phyloP scores from a whole-genome alignment of 2,797 vertebrate species.

The Mergus octosetaceus region DNA sequence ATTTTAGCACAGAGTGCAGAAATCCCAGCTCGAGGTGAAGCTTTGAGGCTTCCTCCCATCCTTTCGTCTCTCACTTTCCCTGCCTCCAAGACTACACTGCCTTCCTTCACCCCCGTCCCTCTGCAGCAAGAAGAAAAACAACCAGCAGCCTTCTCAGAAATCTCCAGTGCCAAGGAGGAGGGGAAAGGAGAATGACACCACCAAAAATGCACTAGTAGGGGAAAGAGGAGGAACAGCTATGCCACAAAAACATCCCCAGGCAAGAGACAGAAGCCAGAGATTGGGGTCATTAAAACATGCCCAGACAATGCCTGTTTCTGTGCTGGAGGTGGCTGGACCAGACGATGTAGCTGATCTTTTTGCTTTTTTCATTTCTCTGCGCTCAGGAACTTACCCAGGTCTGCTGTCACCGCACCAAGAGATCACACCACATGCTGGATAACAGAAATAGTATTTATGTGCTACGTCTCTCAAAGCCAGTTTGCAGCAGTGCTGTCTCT shows the following conservation, averaged over 20 bases:
- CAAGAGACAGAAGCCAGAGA: slow-evolving; percentile 46
- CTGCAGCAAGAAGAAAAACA: not conserved
- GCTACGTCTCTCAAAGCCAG: not conserved
- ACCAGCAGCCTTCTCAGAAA: not conserved
- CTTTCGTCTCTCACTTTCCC: not conserved
- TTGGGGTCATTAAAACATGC: slow-evolving; percentile 53
- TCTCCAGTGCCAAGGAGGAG: not conserved
- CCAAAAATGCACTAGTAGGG: slow-evolving; percentile 36
- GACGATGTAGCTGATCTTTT: not conserved
- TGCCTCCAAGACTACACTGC: not conserved
- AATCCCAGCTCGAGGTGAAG: not conserved
- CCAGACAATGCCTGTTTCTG: slow-evolving; percentile 45
- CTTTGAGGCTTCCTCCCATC: not conserved
- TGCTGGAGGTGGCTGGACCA: not conserved
- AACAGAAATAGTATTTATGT: not conserved
- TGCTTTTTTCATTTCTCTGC: not conserved
- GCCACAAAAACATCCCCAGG: slow-evolving; percentile 55
- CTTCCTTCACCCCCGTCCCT: not conserved
- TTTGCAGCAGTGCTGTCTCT: not conserved
- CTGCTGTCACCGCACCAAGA: not conserved
- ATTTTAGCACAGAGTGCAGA: slow-evolving; percentile 8
- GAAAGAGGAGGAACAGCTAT: slow-evolving; percentile 32
- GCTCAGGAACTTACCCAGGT: not conserved
- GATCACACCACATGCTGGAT: not conserved
- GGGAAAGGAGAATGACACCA: slow-evolving; percentile 34